Percentiles rank a stretch among this genome's conserved stretches.
These are phyloP conservation scores for Dendrocincla fuliginosa DNA, from an alignment of 2,797 vertebrate species.

Conservation along the genomic window DNA sequence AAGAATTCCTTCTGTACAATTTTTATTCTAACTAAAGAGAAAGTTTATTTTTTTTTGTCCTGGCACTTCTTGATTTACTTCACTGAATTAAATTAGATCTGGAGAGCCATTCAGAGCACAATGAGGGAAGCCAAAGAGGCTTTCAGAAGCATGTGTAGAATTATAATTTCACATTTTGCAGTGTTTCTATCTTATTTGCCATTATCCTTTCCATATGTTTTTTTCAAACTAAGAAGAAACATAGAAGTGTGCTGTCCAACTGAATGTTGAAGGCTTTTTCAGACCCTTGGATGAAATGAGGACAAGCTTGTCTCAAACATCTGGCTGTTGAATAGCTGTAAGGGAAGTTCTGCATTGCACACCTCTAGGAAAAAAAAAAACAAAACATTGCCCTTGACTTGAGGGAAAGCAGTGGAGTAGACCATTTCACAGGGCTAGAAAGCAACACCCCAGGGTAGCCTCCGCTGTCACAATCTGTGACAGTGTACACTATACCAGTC, in stretches of 20 bases:
- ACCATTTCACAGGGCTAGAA: neutral
- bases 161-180: neutral
- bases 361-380: neutral
- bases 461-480: neutral
- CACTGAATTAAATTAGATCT: constrained; percentile 7
- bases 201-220: neutral
- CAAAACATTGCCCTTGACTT: neutral
- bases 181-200: neutral
- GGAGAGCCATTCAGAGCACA: neutral
- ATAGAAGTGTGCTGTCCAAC: neutral
- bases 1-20: neutral
- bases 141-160: neutral
- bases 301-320: neutral
- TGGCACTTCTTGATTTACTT: neutral
- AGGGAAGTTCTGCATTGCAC: neutral
- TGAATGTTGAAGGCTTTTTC: neutral
- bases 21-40: neutral
- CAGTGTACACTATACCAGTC: neutral
- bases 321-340: neutral
- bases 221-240: neutral
- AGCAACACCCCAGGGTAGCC: neutral
- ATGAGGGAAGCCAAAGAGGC: neutral
- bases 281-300: neutral
- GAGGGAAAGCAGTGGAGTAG: neutral
- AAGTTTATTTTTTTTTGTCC: neutral